These are phyloP conservation scores for Thaumatotibia leucotreta DNA, from an alignment of 1,140 invertebrate species.

Conservation along the genomic window DNA sequence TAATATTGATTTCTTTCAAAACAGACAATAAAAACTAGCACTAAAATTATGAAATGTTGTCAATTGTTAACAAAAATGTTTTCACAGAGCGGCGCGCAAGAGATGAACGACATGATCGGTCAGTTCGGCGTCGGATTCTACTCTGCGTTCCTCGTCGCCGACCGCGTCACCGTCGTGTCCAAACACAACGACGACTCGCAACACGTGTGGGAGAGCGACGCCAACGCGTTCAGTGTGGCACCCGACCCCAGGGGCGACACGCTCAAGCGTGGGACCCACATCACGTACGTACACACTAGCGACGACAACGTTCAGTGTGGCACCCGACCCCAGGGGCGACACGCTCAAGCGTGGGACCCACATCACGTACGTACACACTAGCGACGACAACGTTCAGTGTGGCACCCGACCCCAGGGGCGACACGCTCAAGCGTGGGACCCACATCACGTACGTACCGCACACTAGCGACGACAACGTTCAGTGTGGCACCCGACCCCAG, in stretches of 20 bases:
- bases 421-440: conserved; percentile 93
- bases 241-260: conserved; percentile 97
- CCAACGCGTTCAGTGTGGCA: conserved; percentile 89
- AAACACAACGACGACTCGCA: conserved; percentile 98
- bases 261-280: conserved; percentile 91
- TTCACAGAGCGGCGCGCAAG: conserved; percentile 38
- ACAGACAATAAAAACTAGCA: no score
- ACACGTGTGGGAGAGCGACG: conserved; percentile 99
- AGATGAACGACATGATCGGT: conserved; percentile 88
- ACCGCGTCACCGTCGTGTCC: conserved; percentile 93
- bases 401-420: conserved; percentile 94
- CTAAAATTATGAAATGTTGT: neutral
- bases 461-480: conserved; percentile 92
- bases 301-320: conserved; percentile 93
- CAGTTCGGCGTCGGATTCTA: conserved; percentile 99
- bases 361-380: conserved; percentile 78
- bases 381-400: conserved; percentile 94
- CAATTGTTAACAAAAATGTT: neutral
- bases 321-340: conserved; percentile 95
- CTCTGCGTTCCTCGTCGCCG: conserved; percentile 97
- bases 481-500: conserved; percentile 95
- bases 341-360: conserved; percentile 93
- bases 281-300: conserved; percentile 79
- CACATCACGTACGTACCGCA: conserved; percentile 78
- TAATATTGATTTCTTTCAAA: no score